Base-by-base conservation (phyloP, 2,797 vertebrate species). In the Clarias platycephalus region DNA sequence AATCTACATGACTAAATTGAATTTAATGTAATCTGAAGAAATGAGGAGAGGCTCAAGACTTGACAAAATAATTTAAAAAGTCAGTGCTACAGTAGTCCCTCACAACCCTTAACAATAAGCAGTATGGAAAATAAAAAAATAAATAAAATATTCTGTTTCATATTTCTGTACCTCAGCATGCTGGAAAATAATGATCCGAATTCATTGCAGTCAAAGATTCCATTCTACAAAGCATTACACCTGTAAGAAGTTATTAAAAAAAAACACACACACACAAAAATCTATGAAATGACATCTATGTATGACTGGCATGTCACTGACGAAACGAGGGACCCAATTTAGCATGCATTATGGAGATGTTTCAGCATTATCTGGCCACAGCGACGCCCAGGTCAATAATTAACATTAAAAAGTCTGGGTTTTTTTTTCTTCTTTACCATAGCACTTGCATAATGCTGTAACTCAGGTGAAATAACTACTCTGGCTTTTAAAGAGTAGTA, bases 351-450 rank as follows among this genome's bases (percentile, higher is more conserved):
- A 22, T 62, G 60, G 55, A 82, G 62, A 67, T 31, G 0, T 22
- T 67, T 67, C 18, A 78, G 44, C 57, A 22, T 62, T 74, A 58
- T 81, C 80, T 82, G 10, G 57, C 57, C 28, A 72, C 15, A 72
- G 49, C 81, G 62, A 44, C 44, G 55, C 64, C 34, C 66, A 44
- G 49, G 64, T 80, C 81, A 78, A 87, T 84, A 70, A 84, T 83
- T 76, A 71, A 67, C 12, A 63, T 57, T 66, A 67, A 57, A 28
- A 24, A 55, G 15, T 58, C 34, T 34, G 31, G 31, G 31, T 34
- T 31, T 62, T 79, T 15, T 53, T 67, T 82, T 75, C 58, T 68
- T 74, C 37, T 31, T 31, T 31, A 84, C 31, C 44, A 57, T 60
- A n/a, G 18, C 53, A 58, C 28, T 62, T 77, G 44, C 78, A 84